A percentile compares a stretch with the other conserved stretches of the same genome.
phyloP scores from a whole-genome alignment of 2,797 vertebrate genomes.

The Phalanger gymnotis region DNA sequence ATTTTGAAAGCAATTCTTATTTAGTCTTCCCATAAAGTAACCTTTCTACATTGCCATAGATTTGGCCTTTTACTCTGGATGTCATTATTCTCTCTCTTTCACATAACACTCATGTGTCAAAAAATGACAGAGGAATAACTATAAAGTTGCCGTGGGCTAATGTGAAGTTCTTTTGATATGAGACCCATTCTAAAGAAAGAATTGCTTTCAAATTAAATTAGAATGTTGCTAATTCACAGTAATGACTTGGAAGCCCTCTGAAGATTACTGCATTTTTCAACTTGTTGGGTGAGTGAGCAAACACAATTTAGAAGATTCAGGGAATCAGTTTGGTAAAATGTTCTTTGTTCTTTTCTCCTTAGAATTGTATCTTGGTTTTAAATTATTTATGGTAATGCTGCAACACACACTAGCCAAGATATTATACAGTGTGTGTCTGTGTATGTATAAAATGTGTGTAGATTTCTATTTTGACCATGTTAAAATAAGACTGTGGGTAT shows the following conservation, averaged over 20 bases:
- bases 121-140: neutral
- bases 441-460: neutral
- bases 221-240: conserved; percentile 34
- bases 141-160: conserved; percentile 2
- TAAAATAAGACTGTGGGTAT: neutral
- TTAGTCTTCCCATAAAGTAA: conserved; percentile 62
- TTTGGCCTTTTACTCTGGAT: conserved; percentile 41
- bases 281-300: conserved; percentile 30
- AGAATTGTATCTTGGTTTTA: neutral
- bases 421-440: neutral
- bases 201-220: conserved; percentile 66
- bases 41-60: conserved; percentile 58
- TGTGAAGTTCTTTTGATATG: conserved; percentile 53
- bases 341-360: conserved; percentile 43
- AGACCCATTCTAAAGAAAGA: neutral
- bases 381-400: conserved; percentile 29
- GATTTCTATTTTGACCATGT: neutral
- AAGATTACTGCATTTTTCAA: conserved; percentile 54
- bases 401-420: neutral
- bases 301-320: conserved; percentile 44
- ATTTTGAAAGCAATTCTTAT: conserved; percentile 56
- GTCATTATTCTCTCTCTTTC: conserved; percentile 49
- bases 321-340: conserved; percentile 27
- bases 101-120: neutral
- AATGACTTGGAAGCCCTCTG: conserved; percentile 30